Conservation (phyloP, 2,113 vertebrate genomes). For the Crotophaga sulcirostris region DNA sequence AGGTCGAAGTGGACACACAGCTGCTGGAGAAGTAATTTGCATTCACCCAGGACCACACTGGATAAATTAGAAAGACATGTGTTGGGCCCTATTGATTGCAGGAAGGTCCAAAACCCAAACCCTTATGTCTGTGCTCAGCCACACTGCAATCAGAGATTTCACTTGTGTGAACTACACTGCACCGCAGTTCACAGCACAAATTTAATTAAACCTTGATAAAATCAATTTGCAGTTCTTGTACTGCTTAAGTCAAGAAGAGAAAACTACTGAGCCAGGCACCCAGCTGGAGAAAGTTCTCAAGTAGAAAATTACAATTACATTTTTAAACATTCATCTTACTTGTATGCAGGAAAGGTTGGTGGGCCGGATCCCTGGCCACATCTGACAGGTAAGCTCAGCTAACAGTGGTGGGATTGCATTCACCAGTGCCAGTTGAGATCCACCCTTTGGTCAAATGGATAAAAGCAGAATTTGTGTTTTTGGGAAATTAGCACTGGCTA, state of each 20-base stretch:
- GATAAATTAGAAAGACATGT: neutral
- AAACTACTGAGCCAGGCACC: neutral
- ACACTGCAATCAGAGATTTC: neutral
- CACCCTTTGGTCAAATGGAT: neutral
- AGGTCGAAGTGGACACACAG: neutral
- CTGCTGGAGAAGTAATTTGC: neutral
- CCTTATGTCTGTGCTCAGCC: neutral
- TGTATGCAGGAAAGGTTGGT: neutral
- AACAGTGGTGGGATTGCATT: neutral
- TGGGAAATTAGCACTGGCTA: neutral
- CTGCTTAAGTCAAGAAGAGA: neutral
- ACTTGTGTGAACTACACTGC: neutral
- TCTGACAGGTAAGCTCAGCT: neutral
- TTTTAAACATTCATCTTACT: neutral
- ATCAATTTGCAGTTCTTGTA: constrained; percentile 1
- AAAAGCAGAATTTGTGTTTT: neutral
- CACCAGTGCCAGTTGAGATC: neutral
- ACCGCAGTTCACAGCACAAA: constrained; percentile 23
- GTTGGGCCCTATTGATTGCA: neutral
- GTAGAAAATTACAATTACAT: constrained; percentile 26
- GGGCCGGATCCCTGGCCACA: neutral
- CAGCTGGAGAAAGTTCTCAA: constrained; percentile 4
- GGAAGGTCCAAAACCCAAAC: neutral
- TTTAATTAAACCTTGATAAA: constrained; percentile 57
- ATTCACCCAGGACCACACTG: neutral